Evolutionary conservation across 1,140 invertebrate species (phyloP).

Genomic region (Dryas iulia): DNA sequence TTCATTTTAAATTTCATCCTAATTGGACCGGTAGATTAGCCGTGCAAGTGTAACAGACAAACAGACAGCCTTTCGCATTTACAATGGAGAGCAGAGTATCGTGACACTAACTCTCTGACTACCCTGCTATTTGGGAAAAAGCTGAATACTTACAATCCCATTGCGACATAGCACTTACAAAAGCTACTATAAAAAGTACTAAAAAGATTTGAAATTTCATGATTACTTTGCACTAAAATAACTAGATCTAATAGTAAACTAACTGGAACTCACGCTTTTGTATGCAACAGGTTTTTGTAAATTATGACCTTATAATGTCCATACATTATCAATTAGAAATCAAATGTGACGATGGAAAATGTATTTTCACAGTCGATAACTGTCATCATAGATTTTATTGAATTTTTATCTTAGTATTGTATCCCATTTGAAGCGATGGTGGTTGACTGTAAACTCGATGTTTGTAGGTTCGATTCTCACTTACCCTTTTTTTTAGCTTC

Average conservation of each 20-base stretch:
- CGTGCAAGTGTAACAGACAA: too few relatives aligned
- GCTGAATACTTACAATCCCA: neutral
- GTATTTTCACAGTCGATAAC: neutral
- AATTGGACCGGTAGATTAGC: too few relatives aligned
- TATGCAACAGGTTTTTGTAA: neutral
- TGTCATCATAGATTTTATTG: neutral
- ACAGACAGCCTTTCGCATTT: too few relatives aligned
- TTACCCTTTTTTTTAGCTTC: too few relatives aligned
- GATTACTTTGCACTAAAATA: neutral
- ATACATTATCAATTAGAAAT: neutral
- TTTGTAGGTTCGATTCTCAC: too few relatives aligned
- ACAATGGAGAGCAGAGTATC: too few relatives aligned
- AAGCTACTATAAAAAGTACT: neutral
- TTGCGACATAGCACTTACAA: neutral
- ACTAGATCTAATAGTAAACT: neutral
- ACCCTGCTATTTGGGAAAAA: too few relatives aligned
- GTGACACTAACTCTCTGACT: too few relatives aligned
- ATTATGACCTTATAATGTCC: neutral
- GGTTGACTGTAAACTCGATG: neutral
- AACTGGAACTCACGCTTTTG: neutral
- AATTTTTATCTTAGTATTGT: neutral
- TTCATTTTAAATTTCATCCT: too few relatives aligned
- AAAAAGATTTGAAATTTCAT: neutral
- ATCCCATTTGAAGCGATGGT: neutral
- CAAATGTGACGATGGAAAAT: too few relatives aligned